Evolutionary conservation across 2,113 vertebrate species (phyloP).

Genomic region (Redunca redunca): DNA sequence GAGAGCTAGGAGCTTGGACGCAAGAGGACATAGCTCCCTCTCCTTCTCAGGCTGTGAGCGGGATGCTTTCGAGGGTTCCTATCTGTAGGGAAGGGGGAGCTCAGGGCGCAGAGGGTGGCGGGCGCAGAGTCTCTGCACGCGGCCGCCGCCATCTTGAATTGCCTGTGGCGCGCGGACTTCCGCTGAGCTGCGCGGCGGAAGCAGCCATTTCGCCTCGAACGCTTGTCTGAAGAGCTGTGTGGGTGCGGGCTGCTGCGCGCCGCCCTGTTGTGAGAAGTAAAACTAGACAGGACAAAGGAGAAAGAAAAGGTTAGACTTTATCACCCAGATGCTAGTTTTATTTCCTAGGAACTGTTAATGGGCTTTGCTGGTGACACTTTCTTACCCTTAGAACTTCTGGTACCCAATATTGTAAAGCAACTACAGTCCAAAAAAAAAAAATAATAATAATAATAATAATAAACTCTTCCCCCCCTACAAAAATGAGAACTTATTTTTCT

Average conservation of each 20-base stretch:
- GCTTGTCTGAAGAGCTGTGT: no score
- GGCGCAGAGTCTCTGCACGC: fast-evolving
- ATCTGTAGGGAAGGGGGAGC: fast-evolving
- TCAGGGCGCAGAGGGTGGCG: fast-evolving
- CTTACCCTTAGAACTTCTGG: background rate
- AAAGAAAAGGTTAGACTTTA: background rate
- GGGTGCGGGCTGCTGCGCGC: background rate
- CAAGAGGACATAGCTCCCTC: fast-evolving
- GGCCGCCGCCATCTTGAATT: background rate
- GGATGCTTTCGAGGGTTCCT: fast-evolving
- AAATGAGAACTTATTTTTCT: background rate
- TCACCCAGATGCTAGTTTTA: background rate
- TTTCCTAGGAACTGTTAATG: background rate
- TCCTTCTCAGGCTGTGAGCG: background rate
- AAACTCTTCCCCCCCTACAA: background rate
- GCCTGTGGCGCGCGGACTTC: background rate
- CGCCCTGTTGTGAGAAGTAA: background rate
- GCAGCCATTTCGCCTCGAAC: background rate
- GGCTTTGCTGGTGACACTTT: background rate
- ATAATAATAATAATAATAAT: fast-evolving
- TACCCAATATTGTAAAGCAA: background rate
- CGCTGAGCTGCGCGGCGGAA: fast-evolving
- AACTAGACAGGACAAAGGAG: background rate
- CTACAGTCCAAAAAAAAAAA: background rate
- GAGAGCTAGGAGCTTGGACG: background rate